phyloP scores from a whole-genome alignment of 2,888 invertebrate genomes.

The Synergus umbraculus region DNA sequence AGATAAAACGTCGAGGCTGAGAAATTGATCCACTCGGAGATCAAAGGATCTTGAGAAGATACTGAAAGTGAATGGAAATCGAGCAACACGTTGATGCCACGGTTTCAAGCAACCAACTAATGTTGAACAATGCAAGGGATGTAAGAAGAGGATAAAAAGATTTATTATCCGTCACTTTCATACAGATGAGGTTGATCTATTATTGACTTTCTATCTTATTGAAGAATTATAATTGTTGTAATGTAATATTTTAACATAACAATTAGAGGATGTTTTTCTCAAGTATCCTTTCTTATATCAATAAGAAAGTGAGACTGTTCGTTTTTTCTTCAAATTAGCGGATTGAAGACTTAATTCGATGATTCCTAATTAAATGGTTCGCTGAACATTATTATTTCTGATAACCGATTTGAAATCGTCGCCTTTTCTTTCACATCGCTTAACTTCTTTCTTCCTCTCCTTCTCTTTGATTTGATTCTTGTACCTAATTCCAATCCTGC shows the following conservation, averaged over 20 bases:
- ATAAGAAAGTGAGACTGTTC: too few species aligned
- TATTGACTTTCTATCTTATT: conserved; percentile 8
- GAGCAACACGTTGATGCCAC: background rate
- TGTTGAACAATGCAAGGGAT: background rate
- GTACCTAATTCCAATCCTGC: conserved; percentile 38
- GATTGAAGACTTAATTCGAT: background rate
- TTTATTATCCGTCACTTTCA: background rate
- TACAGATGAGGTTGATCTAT: background rate
- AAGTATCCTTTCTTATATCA: background rate
- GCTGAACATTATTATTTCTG: background rate
- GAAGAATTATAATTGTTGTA: background rate
- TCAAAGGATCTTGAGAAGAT: conserved; percentile 14
- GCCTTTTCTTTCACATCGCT: conserved; percentile 11
- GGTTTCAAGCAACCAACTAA: background rate
- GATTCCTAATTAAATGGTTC: background rate
- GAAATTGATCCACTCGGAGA: conserved; percentile 16
- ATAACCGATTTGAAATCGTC: background rate
- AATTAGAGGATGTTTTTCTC: too few species aligned
- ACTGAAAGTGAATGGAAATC: conserved; percentile 36
- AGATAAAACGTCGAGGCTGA: conserved; percentile 5
- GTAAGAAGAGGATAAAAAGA: background rate
- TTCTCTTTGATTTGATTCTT: conserved; percentile 5
- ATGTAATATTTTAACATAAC: too few species aligned
- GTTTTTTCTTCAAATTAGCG: background rate
- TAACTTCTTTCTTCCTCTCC: conserved; percentile 7